Evolutionary conservation across 2,888 invertebrate genomes (phyloP).

Genomic region (Drosophila aldrichi): DNA sequence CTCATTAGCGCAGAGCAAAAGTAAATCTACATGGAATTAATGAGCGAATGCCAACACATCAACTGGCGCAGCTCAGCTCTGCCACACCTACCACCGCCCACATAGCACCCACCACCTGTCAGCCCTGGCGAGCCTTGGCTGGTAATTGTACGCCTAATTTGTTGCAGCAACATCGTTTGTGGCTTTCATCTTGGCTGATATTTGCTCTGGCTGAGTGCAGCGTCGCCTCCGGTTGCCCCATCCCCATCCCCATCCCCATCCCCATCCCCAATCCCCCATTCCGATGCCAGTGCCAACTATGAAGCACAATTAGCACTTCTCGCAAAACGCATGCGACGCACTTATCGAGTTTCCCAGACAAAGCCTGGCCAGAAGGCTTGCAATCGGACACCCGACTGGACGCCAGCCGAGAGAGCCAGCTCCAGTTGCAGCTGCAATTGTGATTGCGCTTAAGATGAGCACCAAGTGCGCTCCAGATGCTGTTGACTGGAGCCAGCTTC

Average conservation of each 20-base stretch:
- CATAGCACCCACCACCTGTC: not conserved
- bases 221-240: conserved; percentile 1
- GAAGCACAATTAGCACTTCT: conserved; percentile 33
- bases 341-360: not conserved
- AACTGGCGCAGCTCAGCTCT: not conserved
- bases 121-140: not conserved
- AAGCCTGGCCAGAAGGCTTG: not conserved
- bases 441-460: not conserved
- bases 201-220: not conserved
- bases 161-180: conserved; percentile 62
- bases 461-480: not conserved
- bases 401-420: not conserved
- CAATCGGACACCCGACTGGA: not conserved
- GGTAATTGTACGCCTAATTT: conserved; percentile 71
- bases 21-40: conserved; percentile 56
- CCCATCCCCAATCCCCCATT: not conserved
- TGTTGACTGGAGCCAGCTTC: not conserved
- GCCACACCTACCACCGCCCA: not conserved
- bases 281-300: conserved; percentile 23
- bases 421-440: not conserved
- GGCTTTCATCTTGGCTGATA: conserved; percentile 20
- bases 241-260: not conserved
- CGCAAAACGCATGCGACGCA: conserved; percentile 4
- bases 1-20: conserved; percentile 65
- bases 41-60: conserved; percentile 46